A percentile compares a stretch with the other conserved stretches of the same genome.
These are phyloP conservation scores for Pandemis cinnamomeana DNA, from an alignment of 2,888 invertebrate genomes.

Conservation along the genomic window DNA sequence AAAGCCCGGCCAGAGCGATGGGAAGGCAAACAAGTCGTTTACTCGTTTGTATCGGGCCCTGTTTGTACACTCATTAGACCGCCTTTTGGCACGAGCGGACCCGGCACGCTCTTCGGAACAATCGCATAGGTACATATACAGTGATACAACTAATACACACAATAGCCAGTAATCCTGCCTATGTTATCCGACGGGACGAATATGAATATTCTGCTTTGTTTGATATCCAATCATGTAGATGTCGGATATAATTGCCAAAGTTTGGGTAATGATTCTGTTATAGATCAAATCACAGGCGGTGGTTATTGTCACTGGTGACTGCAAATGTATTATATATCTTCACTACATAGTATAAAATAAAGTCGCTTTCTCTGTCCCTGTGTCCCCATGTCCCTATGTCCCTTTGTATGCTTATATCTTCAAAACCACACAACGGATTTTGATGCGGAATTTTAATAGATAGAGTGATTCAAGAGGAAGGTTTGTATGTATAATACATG, in stretches of 20 bases:
- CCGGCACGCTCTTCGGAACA: conserved; percentile 14
- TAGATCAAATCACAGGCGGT: background rate
- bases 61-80: conserved; percentile 36
- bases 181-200: conserved; percentile 5
- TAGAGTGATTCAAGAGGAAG: no score
- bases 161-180: conserved; percentile 17
- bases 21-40: conserved; percentile 32
- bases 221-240: conserved; percentile 25
- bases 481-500: no score
- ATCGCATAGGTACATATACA: conserved; percentile 4
- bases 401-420: no score
- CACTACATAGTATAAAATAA: no score
- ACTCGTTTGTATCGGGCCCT: conserved; percentile 27
- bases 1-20: conserved; percentile 6
- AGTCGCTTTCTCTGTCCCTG: no score
- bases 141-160: background rate
- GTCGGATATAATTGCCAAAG: conserved; percentile 25
- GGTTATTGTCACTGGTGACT: conserved; percentile 1
- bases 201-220: conserved; percentile 28
- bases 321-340: background rate
- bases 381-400: no score
- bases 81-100: conserved; percentile 15
- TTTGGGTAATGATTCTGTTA: conserved; percentile 12
- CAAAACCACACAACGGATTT: no score
- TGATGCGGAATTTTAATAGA: no score